Base-by-base conservation (phyloP, 23 tunicate genomes). In the Halocynthia aurantium region DNA sequence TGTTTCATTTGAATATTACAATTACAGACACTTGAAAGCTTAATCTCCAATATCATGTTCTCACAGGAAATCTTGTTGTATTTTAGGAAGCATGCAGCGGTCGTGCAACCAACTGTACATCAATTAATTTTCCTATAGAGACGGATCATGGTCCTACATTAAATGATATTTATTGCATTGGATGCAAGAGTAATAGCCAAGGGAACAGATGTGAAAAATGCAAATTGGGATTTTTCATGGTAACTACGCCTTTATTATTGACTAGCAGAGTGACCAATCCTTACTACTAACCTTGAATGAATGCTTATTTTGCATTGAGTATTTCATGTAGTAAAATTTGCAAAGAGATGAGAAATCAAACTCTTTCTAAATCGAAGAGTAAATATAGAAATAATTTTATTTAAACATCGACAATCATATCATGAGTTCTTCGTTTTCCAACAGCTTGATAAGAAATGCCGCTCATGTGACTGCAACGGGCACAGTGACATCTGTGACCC, bases 181-280 rank as follows among this genome's bases (percentile, higher is more conserved):
- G 69, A 13, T 88, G 95, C 58, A 18, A 44, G 7, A 77, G 81
- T 20, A 51, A 88, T 55, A 83, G 87, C 51, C 80, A 73, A 22
- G 95, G 95, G 0, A 60, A 78, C 50, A 21, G 51, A 61, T 88
- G 95, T 52, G 77, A 88, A 65, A 52, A 18, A 15, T 88, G 95
- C 73, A 78, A 8, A 15, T 83, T 79, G 50, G 95, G 95, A 56
- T 88, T 83, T 79, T 88, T 88, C 57, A 72, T 62, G 84, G 91
- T 86, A 53, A 52, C 51, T 11, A 51, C 4, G 44, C 17, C 4
- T 58, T 58, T 0, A 58, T 58, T 58, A n/a, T 13, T 58, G 4
- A 15, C 4, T 58, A 58, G 12, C 62, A 10, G 62, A 57, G 62
- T n/a, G n/a, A n/a, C n/a, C n/a, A n/a, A n/a, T n/a, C n/a, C n/a